phyloP scores from a whole-genome alignment of 2,797 vertebrate genomes.

The Protonibea diacanthus region DNA sequence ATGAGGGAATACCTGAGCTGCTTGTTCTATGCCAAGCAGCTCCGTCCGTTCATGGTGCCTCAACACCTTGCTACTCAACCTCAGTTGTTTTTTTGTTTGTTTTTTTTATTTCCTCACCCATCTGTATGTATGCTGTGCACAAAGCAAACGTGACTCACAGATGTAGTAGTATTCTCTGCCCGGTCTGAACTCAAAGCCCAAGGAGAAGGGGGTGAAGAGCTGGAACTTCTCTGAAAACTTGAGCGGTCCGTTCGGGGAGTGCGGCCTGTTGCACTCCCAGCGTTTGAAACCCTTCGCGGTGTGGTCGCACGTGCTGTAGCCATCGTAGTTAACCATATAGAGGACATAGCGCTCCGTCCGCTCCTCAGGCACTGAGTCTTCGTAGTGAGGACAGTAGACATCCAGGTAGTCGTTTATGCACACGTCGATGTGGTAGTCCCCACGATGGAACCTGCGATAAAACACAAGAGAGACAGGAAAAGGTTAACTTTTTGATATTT shows the following conservation, averaged over 20 bases:
- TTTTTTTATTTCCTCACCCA: neutral
- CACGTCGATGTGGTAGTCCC: constrained; percentile 97
- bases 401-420: constrained; percentile 99
- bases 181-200: constrained; percentile 98
- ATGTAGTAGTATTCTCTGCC: constrained; percentile 99
- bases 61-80: neutral
- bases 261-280: constrained; percentile 98
- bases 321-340: constrained; percentile 99
- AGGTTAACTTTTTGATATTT: constrained; percentile 7
- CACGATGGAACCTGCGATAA: constrained; percentile 90
- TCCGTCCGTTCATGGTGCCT: neutral
- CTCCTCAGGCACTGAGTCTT: constrained; percentile 94
- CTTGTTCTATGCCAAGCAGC: neutral
- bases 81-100: neutral
- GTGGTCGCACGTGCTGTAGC: constrained; percentile 98
- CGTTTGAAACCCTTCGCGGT: constrained; percentile 98
- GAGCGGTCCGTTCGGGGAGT: constrained; percentile 95
- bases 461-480: neutral
- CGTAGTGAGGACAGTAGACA: constrained; percentile 98
- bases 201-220: constrained; percentile 98
- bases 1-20: neutral
- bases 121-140: neutral
- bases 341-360: constrained; percentile 95
- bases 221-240: constrained; percentile 99
- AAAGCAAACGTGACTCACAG: constrained; percentile 89